A percentile compares a stretch with the other conserved stretches of the same genome.
Evolutionary conservation across 2,888 invertebrate genomes (phyloP).

Genomic region (Penaeus monodon): DNA sequence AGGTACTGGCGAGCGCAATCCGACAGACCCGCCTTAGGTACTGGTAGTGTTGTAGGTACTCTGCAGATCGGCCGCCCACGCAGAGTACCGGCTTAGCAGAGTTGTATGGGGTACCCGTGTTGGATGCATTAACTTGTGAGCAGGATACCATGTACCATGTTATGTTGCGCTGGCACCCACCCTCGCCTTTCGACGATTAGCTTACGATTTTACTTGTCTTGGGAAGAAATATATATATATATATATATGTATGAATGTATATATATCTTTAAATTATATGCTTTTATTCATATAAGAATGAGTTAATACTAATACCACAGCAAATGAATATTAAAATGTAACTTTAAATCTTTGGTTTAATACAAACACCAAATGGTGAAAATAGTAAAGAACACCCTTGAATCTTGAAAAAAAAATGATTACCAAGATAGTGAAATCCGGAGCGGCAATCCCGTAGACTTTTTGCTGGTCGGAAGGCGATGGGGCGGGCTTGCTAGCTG

Average conservation of each 20-base stretch:
- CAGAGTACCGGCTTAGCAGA: slow-evolving; percentile 54
- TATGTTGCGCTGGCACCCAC: slow-evolving; percentile 43
- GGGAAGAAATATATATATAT: no score
- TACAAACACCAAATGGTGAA: no score
- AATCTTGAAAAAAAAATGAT: no score
- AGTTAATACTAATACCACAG: no score
- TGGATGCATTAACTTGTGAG: slow-evolving; percentile 61
- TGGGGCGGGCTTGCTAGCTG: slow-evolving; percentile 16
- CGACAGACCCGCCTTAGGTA: slow-evolving; percentile 53
- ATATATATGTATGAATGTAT: no score
- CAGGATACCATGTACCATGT: slow-evolving; percentile 60
- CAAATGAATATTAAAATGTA: no score
- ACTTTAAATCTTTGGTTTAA: no score
- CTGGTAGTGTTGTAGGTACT: slow-evolving; percentile 56
- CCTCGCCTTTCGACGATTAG: slow-evolving; percentile 25
- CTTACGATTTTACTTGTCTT: background rate
- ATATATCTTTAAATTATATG: no score
- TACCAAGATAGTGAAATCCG: no score
- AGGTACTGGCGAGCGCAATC: slow-evolving; percentile 40
- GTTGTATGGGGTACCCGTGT: slow-evolving; percentile 57
- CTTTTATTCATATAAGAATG: no score
- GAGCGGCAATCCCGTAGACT: background rate
- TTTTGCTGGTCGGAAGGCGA: slow-evolving; percentile 28
- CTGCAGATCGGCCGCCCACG: slow-evolving; percentile 54
- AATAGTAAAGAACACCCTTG: no score